phyloP scores from a whole-genome alignment of 2,113 vertebrate species.

The Spheniscus mendiculus region DNA sequence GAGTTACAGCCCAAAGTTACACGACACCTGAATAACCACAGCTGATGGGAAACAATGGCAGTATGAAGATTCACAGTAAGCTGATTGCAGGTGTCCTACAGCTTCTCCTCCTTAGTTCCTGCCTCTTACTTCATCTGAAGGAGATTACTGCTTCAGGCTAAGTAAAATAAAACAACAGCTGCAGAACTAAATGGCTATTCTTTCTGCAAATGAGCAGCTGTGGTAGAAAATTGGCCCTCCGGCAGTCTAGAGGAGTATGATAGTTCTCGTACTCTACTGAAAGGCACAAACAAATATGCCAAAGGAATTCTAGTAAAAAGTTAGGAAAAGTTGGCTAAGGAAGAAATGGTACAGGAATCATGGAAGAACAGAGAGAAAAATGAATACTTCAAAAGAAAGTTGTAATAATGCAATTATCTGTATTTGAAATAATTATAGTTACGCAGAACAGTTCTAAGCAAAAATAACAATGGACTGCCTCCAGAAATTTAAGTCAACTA shows the following conservation, averaged over 20 bases:
- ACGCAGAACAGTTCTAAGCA: neutral
- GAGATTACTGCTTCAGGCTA: slow-evolving; percentile 46
- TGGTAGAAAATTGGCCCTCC: slow-evolving; percentile 40
- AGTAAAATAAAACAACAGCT: slow-evolving; percentile 65
- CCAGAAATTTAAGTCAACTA: neutral
- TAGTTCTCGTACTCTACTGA: neutral
- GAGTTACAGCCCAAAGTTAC: neutral
- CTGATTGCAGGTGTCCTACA: slow-evolving; percentile 20
- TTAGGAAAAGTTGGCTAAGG: neutral
- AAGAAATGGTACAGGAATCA: neutral
- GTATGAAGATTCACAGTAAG: neutral
- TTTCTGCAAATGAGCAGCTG: slow-evolving; percentile 57
- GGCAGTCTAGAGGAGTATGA: neutral
- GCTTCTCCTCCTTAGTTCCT: slow-evolving; percentile 27
- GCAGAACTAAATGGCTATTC: slow-evolving; percentile 57
- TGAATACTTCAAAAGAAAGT: neutral
- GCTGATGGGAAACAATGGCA: neutral
- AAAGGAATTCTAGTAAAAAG: neutral
- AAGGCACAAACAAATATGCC: neutral
- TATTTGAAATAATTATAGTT: slow-evolving; percentile 26
- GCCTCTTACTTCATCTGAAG: slow-evolving; percentile 36
- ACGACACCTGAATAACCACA: neutral
- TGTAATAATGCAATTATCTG: neutral
- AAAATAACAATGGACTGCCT: neutral
- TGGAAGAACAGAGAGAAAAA: neutral